phyloP scores from a whole-genome alignment of 2,888 invertebrate genomes.

The Agonopterix alstromeriana region DNA sequence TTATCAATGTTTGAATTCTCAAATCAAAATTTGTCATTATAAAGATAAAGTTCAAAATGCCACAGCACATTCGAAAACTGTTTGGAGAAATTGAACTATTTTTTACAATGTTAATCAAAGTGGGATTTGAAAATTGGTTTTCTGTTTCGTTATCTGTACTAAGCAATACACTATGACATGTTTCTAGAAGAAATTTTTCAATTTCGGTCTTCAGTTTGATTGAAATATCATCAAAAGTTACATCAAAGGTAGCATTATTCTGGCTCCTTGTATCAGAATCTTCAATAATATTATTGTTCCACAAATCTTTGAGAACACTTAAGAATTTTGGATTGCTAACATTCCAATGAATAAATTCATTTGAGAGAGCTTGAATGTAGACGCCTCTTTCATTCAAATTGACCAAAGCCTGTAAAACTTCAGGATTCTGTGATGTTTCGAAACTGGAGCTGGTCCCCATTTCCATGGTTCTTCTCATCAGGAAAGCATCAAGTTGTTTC shows the following conservation, averaged over 20 bases:
- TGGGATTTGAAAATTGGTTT: slow-evolving; percentile 20
- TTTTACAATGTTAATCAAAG: slow-evolving; percentile 27
- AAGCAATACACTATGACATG: slow-evolving; percentile 25
- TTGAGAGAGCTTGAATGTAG: slow-evolving; percentile 22
- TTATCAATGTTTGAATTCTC: slow-evolving; percentile 34
- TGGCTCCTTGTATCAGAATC: background rate
- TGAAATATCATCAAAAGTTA: slow-evolving; percentile 34
- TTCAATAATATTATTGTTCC: slow-evolving; percentile 18
- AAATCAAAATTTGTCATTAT: slow-evolving; percentile 40
- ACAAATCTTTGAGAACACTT: slow-evolving; percentile 37
- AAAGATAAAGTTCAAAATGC: slow-evolving; percentile 47
- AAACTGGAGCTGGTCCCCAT: slow-evolving; percentile 29
- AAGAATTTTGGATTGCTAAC: slow-evolving; percentile 20
- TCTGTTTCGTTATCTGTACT: slow-evolving; percentile 20
- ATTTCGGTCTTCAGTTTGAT: slow-evolving; percentile 51
- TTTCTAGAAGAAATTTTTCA: slow-evolving; percentile 37
- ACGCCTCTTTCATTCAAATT: slow-evolving; percentile 39
- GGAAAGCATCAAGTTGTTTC: slow-evolving; percentile 44
- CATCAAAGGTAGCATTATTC: background rate
- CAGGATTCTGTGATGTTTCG: slow-evolving; percentile 34
- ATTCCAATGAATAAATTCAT: slow-evolving; percentile 44
- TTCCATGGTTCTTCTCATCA: slow-evolving; percentile 40
- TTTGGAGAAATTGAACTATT: slow-evolving; percentile 38
- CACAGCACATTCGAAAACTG: slow-evolving; percentile 53
- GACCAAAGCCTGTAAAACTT: slow-evolving; percentile 49